phyloP scores from a whole-genome alignment of 2,888 invertebrate species.

The Orchestes rusci region DNA sequence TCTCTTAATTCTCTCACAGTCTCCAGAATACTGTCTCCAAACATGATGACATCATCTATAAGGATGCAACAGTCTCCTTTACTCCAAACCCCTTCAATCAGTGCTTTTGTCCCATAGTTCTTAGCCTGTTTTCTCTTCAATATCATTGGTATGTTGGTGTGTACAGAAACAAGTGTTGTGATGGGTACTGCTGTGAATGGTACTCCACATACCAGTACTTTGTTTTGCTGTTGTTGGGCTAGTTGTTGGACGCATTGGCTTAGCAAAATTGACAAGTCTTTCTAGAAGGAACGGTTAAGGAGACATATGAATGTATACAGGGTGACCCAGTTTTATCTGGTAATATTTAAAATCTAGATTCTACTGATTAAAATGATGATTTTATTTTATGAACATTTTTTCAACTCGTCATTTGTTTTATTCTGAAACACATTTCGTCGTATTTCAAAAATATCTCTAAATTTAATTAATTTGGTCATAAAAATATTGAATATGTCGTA shows the following conservation, averaged over 20 bases:
- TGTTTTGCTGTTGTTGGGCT: conserved; percentile 14
- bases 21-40: conserved; percentile 89
- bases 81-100: conserved; percentile 75
- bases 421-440: too few relatives aligned
- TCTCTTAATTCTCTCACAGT: conserved; percentile 65
- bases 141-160: conserved; percentile 75
- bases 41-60: conserved; percentile 90
- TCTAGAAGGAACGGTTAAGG: conserved; percentile 42
- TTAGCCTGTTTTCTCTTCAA: conserved; percentile 91
- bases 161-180: conserved; percentile 74
- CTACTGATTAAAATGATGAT: too few relatives aligned
- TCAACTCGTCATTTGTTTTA: too few relatives aligned
- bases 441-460: too few relatives aligned
- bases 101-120: conserved; percentile 88
- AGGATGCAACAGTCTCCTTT: conserved; percentile 75
- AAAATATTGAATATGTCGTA: too few relatives aligned
- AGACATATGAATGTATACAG: too few relatives aligned
- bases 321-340: too few relatives aligned
- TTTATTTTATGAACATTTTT: too few relatives aligned
- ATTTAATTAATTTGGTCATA: too few relatives aligned
- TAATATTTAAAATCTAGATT: too few relatives aligned
- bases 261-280: conserved; percentile 52
- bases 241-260: conserved; percentile 47
- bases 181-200: conserved; percentile 96
- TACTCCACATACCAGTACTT: conserved; percentile 76